Percentiles rank a stretch among this genome's conserved stretches.
Conservation (phyloP, 2,113 vertebrate genomes). For the Gracilinanus agilis region DNA sequence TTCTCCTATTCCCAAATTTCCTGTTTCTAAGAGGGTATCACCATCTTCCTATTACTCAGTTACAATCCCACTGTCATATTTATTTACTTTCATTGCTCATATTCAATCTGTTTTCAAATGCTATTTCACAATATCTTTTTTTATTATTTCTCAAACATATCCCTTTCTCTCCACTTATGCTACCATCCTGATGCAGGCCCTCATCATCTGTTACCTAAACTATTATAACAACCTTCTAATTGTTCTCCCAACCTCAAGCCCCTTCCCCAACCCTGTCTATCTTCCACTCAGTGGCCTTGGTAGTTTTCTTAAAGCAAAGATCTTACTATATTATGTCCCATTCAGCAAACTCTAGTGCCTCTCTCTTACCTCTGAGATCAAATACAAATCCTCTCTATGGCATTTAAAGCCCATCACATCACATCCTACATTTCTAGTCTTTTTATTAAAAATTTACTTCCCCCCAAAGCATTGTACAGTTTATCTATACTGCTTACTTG, state of each 20-base stretch:
- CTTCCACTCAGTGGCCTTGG: background rate
- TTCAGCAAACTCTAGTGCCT: background rate
- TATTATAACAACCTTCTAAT: conserved; percentile 28
- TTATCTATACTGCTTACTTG: no score
- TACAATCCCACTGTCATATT: background rate
- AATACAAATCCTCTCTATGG: conserved; percentile 12
- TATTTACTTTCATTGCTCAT: conserved; percentile 9
- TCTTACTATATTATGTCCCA: background rate
- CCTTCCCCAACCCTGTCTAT: background rate
- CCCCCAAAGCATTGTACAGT: no score
- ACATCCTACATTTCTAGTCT: background rate
- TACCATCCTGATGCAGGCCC: conserved; percentile 16
- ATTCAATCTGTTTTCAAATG: conserved; percentile 13
- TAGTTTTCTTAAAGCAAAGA: conserved; percentile 5
- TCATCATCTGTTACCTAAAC: conserved; percentile 7
- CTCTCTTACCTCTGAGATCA: background rate
- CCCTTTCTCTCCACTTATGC: conserved; percentile 2
- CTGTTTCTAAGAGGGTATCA: conserved; percentile 16
- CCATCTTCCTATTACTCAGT: conserved; percentile 10
- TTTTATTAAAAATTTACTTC: conserved; percentile 5
- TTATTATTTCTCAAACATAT: conserved; percentile 9
- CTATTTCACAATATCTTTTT: background rate
- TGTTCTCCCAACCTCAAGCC: conserved; percentile 4
- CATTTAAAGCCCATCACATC: background rate
- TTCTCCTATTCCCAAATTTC: conserved; percentile 7